phyloP scores from a whole-genome alignment of 2,113 vertebrate genomes.

The Trinectes maculatus region DNA sequence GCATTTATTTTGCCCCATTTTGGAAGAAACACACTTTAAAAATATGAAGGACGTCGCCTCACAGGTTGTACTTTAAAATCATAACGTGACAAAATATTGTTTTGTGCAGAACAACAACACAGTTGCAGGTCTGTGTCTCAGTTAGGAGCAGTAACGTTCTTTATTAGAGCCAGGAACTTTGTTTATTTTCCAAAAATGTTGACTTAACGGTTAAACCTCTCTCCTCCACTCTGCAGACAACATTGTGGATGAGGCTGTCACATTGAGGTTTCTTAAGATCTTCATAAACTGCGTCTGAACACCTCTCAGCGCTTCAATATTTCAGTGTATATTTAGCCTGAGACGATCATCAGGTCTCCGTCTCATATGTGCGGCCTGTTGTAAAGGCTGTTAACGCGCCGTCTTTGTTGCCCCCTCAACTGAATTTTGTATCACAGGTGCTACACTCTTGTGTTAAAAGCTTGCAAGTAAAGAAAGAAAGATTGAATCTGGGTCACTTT shows the following conservation, averaged over 20 bases:
- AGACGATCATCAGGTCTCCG: conserved; percentile 48
- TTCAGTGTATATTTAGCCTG: conserved; percentile 43
- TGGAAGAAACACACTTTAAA: too few relatives aligned
- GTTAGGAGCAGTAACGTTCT: too few relatives aligned
- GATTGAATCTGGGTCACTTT: conserved; percentile 84
- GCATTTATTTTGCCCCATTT: too few relatives aligned
- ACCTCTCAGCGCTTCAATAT: conserved; percentile 47
- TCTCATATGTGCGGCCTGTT: conserved; percentile 40
- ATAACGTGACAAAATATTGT: too few relatives aligned
- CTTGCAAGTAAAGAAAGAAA: conserved; percentile 64
- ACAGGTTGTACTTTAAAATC: too few relatives aligned
- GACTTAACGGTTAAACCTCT: too few relatives aligned
- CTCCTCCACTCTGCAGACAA: not conserved
- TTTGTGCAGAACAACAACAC: too few relatives aligned
- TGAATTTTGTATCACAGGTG: conserved; percentile 78
- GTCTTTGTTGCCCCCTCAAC: conserved; percentile 57
- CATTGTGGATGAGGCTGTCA: not conserved
- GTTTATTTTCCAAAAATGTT: too few relatives aligned
- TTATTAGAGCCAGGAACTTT: too few relatives aligned
- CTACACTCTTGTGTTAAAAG: conserved; percentile 75
- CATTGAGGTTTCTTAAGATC: conserved; percentile 10
- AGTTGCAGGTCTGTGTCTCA: too few relatives aligned
- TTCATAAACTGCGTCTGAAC: conserved; percentile 14
- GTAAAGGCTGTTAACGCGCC: conserved; percentile 54
- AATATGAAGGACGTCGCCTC: too few relatives aligned